Conservation (phyloP, 2,113 vertebrate species). For the Pachyramphus minor region DNA sequence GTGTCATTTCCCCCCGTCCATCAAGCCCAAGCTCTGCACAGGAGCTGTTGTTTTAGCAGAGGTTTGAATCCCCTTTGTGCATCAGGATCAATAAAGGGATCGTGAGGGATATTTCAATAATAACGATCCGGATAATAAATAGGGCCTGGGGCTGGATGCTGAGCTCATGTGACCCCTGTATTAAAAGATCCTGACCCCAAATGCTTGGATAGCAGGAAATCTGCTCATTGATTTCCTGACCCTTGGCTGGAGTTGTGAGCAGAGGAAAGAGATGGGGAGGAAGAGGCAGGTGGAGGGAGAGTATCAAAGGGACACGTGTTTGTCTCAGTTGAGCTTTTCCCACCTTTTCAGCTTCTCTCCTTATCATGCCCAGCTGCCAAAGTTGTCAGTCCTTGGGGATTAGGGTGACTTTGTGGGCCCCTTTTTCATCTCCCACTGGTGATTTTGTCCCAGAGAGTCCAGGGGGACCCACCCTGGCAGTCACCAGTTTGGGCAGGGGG, state of each 20-base stretch:
- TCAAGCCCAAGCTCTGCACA: fast-evolving
- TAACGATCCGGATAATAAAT: background rate
- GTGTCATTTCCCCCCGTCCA: background rate
- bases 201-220: background rate
- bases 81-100: background rate
- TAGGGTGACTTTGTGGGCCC: no score
- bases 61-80: background rate
- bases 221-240: background rate
- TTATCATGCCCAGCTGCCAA: background rate
- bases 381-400: background rate
- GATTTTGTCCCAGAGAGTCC: fast-evolving
- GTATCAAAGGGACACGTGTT: background rate
- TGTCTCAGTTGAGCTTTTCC: background rate
- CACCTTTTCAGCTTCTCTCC: background rate
- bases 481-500: background rate
- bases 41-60: background rate
- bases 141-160: background rate
- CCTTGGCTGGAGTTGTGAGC: background rate
- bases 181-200: background rate
- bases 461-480: background rate
- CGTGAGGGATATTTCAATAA: background rate
- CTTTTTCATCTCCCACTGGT: fast-evolving
- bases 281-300: background rate
- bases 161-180: fast-evolving
- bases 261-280: background rate